phyloP scores from a whole-genome alignment of 2,797 vertebrate genomes.

The Brachymystax lenok region DNA sequence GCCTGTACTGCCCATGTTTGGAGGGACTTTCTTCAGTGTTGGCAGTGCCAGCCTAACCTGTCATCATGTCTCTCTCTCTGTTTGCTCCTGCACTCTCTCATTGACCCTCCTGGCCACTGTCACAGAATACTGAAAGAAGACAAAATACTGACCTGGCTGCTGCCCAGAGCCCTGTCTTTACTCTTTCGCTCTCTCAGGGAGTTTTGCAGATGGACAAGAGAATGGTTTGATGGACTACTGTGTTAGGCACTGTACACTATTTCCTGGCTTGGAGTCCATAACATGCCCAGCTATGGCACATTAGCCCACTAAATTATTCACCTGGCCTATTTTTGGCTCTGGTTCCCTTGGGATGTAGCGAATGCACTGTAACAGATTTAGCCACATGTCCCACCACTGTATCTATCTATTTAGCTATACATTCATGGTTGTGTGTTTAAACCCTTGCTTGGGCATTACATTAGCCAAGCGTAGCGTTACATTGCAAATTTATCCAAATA shows the following conservation, averaged over 20 bases:
- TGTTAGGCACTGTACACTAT: too few species aligned
- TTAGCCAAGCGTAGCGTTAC: not conserved
- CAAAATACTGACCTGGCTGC: constrained; percentile 32
- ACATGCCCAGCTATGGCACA: not conserved
- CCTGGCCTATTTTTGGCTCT: not conserved
- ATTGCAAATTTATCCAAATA: not conserved
- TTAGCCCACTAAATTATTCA: not conserved
- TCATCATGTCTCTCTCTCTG: constrained; percentile 27
- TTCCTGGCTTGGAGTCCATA: too few species aligned
- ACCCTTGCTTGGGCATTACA: not conserved
- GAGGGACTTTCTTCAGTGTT: not conserved
- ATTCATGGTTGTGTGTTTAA: not conserved
- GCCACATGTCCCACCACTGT: not conserved
- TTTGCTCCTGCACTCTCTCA: constrained; percentile 38
- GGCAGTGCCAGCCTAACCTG: not conserved
- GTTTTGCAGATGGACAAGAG: too few species aligned
- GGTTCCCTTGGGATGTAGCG: not conserved
- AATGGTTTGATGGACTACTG: too few species aligned
- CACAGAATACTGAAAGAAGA: constrained; percentile 14
- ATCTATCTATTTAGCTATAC: not conserved
- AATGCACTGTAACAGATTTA: not conserved
- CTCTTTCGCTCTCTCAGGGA: too few species aligned
- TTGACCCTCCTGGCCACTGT: constrained; percentile 43
- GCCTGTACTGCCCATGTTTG: not conserved
- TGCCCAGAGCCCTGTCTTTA: constrained; percentile 32